These are phyloP conservation scores for Anthopleura sola DNA, from an alignment of 64 coral and sea anemone species.

Conservation along the genomic window DNA sequence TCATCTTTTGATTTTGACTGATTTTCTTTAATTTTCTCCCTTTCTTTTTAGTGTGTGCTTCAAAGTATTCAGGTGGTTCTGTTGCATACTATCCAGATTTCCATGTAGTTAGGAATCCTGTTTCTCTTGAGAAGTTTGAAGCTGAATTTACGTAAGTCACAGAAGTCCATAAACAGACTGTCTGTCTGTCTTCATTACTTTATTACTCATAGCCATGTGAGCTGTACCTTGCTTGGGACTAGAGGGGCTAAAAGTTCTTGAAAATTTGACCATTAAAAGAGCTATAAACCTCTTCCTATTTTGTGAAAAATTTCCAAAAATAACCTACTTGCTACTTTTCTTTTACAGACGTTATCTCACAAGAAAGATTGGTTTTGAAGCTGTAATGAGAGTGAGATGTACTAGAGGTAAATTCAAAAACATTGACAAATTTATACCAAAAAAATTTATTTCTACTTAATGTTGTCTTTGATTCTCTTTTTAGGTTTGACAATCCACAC, in stretches of 20 bases:
- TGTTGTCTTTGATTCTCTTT: conserved; percentile 2
- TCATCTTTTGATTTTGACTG: too few species aligned
- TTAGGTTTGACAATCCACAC: conserved; percentile 94
- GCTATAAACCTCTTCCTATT: background rate
- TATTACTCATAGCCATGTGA: background rate
- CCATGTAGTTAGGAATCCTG: conserved; percentile 67
- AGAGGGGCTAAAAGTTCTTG: background rate
- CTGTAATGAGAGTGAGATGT: conserved; percentile 97
- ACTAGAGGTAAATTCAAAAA: conserved; percentile 71
- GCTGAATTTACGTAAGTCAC: conserved; percentile 91
- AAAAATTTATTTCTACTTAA: background rate
- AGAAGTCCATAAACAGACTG: background rate
- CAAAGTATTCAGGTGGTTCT: conserved; percentile 97
- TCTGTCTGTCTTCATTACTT: background rate
- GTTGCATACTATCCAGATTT: conserved; percentile 90
- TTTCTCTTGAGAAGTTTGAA: conserved; percentile 84
- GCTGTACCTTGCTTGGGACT: too few species aligned
- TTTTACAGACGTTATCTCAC: conserved; percentile 86
- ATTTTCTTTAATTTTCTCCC: background rate
- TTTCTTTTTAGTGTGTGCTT: conserved; percentile 88
- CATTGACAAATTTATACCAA: background rate
- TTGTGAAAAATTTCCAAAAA: background rate
- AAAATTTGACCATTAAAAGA: too few species aligned
- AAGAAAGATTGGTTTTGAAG: conserved; percentile 98
- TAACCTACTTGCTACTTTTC: background rate